Percentiles rank a stretch among this genome's conserved stretches.
Conservation (phyloP, 2,888 invertebrate genomes). For the Apeira syringaria region DNA sequence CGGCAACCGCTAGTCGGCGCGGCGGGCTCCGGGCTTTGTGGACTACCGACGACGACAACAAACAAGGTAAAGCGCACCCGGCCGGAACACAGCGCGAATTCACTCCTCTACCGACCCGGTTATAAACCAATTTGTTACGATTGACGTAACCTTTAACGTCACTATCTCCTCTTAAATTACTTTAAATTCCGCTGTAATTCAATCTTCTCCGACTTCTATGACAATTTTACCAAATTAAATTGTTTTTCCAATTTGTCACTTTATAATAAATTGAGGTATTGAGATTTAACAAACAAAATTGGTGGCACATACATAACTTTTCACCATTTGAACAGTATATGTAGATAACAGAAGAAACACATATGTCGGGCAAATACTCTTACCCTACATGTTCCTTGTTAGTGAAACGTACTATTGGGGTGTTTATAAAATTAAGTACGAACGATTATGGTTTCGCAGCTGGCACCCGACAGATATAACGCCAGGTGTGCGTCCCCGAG, state of each 20-base stretch:
- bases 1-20: constrained; percentile 16
- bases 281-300: too few relatives aligned
- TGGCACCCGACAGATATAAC: constrained; percentile 41
- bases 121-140: constrained; percentile 50
- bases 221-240: too few relatives aligned
- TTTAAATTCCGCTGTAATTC: constrained; percentile 3
- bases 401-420: constrained; percentile 24
- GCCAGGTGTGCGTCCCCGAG: constrained; percentile 48
- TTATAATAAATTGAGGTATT: too few relatives aligned
- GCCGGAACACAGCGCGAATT: constrained; percentile 40
- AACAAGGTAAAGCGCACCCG: constrained; percentile 34
- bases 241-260: too few relatives aligned
- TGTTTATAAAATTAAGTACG: constrained; percentile 32
- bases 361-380: constrained; percentile 16
- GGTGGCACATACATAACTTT: too few relatives aligned
- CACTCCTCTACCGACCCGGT: constrained; percentile 30
- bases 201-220: constrained; percentile 1
- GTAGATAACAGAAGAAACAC: too few relatives aligned
- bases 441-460: constrained; percentile 48
- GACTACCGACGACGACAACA: constrained; percentile 23
- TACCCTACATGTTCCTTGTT: constrained; percentile 10
- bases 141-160: constrained; percentile 37
- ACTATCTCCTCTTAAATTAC: constrained; percentile 7
- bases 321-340: too few relatives aligned
- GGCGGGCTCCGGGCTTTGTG: constrained; percentile 14